Base-by-base conservation (phyloP, 2,888 invertebrate genomes). In the Drosophila differens region DNA sequence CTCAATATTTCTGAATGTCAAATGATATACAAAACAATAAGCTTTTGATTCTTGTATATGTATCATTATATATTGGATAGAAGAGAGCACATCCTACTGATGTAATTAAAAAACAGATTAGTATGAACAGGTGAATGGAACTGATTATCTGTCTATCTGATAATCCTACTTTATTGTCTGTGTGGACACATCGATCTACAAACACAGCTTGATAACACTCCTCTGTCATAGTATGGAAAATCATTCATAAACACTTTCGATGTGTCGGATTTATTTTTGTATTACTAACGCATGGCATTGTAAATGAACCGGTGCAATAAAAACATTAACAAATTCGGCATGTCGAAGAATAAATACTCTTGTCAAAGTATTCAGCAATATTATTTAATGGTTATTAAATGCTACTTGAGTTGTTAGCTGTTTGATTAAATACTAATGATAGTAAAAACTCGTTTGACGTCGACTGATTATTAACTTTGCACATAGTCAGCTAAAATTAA, bases 221-320 rank as follows among this genome's bases (percentile, higher is more conserved):
- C 30, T 7, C 14, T 30, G 9, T 39, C 5, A 22, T 49, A 37
- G 44, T 35, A 25, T 6, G 14, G 12, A 3, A 28, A 66, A 53
- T 58, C 61, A 61, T 57, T 67, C 35, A 62, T 41, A 25, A 58
- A 37, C 53, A 55, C 14, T 28, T 52, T 39, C 37, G 57, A 33
- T 30, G 44, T 41, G 35, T 54, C 28, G 30, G 33, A 35, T 41
- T 37, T 28, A 12, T 22, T 44, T 44, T 52, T 44, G 41, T 25
- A 19, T n/a, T 33, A 54, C 49, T 67, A n/a, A 9, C 63, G n/a
- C 25, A 19, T n/a, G 35, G 7, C 7, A 22, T 10, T 41, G 47
- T 51, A 60, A 66, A 60, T 59, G n/a, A 59, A 41, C 12, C 22
- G 30, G 22, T 37, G 35, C 30, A 28, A 37, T 35, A 35, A 54